These are phyloP conservation scores for Phaedon cochleariae DNA, from an alignment of 2,888 invertebrate species.

Conservation along the genomic window DNA sequence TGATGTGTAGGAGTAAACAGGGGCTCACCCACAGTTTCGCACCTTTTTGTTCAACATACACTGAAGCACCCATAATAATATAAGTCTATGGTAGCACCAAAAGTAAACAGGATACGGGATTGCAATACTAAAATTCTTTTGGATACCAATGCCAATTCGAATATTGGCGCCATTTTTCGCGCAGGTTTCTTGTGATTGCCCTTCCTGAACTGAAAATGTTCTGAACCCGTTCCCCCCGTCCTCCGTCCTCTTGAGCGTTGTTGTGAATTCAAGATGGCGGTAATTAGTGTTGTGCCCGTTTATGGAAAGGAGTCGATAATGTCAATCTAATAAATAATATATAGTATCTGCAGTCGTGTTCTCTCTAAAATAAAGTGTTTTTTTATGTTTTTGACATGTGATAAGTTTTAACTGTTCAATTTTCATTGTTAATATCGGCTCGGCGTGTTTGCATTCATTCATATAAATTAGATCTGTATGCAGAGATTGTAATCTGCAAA, in stretches of 20 bases:
- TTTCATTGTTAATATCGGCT: conserved; percentile 35
- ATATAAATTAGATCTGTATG: conserved; percentile 54
- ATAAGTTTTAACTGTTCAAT: conserved; percentile 31
- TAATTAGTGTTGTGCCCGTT: conserved; percentile 70
- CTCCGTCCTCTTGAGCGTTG: conserved; percentile 69
- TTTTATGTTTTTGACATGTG: conserved; percentile 35
- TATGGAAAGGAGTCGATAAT: conserved; percentile 48
- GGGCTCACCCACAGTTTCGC: no score
- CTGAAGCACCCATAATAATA: no score
- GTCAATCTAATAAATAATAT: conserved; percentile 38
- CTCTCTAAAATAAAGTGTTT: conserved; percentile 34
- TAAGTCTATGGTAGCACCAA: no score
- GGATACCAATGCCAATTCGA: conserved; percentile 12
- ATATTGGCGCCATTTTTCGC: conserved; percentile 21
- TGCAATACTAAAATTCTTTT: background rate
- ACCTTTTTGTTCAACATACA: no score
- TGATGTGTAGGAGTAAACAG: no score
- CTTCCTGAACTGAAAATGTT: no score
- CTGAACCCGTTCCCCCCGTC: conserved; percentile 63
- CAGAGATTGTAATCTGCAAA: conserved; percentile 54
- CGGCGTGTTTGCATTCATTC: conserved; percentile 49
- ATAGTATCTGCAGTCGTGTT: conserved; percentile 25
- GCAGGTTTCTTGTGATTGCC: conserved; percentile 58
- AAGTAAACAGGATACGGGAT: no score
- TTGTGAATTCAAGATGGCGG: conserved; percentile 74